phyloP scores from a whole-genome alignment of 2,113 vertebrate genomes.

The Chaetops frenatus region DNA sequence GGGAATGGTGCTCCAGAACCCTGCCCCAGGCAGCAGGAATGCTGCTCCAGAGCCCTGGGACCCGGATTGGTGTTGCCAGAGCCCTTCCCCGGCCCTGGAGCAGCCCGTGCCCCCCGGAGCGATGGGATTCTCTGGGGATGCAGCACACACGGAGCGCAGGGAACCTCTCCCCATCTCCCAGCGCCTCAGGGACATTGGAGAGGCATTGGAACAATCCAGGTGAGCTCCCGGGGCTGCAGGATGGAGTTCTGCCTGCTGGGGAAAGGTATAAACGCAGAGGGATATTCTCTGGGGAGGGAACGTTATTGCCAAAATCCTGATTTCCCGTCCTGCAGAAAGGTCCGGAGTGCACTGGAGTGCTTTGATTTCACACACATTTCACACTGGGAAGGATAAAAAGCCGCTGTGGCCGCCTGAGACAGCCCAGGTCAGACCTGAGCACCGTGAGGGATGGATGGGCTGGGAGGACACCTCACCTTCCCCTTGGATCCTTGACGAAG shows the following conservation, averaged over 20 bases:
- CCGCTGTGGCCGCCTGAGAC: background rate
- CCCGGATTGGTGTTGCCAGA: background rate
- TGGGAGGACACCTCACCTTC: background rate
- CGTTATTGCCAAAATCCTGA: fast-evolving
- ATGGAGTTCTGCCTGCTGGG: fast-evolving
- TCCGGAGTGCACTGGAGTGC: fast-evolving
- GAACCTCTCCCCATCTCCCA: fast-evolving
- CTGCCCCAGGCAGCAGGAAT: background rate
- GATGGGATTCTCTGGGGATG: background rate
- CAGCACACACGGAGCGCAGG: fast-evolving
- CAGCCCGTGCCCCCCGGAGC: background rate
- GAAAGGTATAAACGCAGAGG: no score
- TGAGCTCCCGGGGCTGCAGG: background rate
- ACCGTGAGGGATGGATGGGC: fast-evolving
- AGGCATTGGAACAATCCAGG: fast-evolving
- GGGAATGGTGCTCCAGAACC: background rate
- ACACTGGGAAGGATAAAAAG: background rate
- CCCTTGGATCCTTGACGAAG: no score
- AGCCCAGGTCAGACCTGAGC: background rate
- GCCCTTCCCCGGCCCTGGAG: fast-evolving
- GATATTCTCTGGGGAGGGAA: no score
- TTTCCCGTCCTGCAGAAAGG: background rate
- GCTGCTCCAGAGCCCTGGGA: fast-evolving
- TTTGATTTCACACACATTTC: background rate
- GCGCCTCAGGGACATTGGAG: fast-evolving